Base-by-base conservation (phyloP, 2,888 invertebrate species). In the Acleris literana region DNA sequence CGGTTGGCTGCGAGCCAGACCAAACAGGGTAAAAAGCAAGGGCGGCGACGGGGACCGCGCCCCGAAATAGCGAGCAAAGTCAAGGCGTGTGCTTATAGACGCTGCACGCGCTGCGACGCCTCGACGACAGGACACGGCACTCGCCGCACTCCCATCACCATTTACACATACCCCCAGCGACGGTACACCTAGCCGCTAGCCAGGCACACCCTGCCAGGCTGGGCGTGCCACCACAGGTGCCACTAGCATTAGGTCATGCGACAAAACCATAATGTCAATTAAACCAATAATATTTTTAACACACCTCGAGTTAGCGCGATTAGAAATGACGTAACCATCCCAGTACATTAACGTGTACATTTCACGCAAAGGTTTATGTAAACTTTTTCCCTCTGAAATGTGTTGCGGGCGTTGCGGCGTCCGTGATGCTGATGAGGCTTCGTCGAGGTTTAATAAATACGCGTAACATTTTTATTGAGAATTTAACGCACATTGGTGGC, bases 1-100 rank as follows among this genome's bases (percentile, higher is more conserved):
- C 81, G 82, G 83, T 87, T 92, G 91, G 92, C 90, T 76, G 68
- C 62, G 74, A 78, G 88, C 91, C 90, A 92, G 88, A 84, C 84
- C 85, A 90, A 91, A 91, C 86, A 90, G 90, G 90, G 91, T 88
- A 89, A 90, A 92, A 92, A 90, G 89, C 81, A 85, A 87, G 89
- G 80, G 85, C 81, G 84, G 78, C 84, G 86, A 79, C 87, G 81
- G 74, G 83, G 82, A 82, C 87, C 87, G 90, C 89, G 85, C 91
- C 92, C 83, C 82, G 82, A 91, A 88, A 91, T 91, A 91, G 90
- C 90, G 86, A 82, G 85, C 87, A 89, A 92, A 90, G 91, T 90
- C 90, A 90, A 90, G 92, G 91, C 88, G 90, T 85, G 86, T 82
- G 77, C 78, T 80, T 39, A 80, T 75, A 73, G 74, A 64, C 71